Evolutionary conservation across 2,797 vertebrate species (phyloP).

Genomic region (Alcedo quadribrachys): DNA sequence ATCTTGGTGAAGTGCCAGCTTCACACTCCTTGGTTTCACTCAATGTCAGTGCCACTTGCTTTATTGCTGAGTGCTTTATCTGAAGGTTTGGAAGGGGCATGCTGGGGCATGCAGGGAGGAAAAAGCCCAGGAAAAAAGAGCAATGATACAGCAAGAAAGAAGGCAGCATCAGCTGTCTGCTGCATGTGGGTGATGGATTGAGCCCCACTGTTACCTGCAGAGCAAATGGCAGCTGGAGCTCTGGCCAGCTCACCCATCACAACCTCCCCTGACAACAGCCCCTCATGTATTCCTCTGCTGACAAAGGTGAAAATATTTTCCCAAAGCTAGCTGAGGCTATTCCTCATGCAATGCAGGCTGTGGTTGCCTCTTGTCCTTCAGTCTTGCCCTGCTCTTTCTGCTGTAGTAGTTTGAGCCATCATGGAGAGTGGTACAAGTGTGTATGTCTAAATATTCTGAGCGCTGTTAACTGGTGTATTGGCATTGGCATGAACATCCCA

Average conservation of each 20-base stretch:
- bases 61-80: neutral
- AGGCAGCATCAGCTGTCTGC: neutral
- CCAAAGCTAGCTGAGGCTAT: neutral
- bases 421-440: rapidly evolving
- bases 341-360: neutral
- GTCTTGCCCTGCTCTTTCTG: neutral
- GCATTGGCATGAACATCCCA: neutral
- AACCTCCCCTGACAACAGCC: neutral
- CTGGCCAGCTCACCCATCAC: rapidly evolving
- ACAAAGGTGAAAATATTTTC: neutral
- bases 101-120: neutral
- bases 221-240: neutral
- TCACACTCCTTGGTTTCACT: neutral
- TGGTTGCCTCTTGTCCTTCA: neutral
- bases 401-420: neutral
- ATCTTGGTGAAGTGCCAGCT: neutral
- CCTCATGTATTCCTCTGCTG: neutral
- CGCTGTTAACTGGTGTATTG: neutral
- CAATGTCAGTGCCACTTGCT: neutral
- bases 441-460: neutral
- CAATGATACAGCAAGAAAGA: neutral
- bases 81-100: neutral
- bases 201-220: neutral
- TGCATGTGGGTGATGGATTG: neutral
- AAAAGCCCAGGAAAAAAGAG: neutral